Evolutionary conservation across 1,140 invertebrate species (phyloP), one percentile per base, ranked within the genome.

Genomic region (Dysdera silvatica): DNA sequence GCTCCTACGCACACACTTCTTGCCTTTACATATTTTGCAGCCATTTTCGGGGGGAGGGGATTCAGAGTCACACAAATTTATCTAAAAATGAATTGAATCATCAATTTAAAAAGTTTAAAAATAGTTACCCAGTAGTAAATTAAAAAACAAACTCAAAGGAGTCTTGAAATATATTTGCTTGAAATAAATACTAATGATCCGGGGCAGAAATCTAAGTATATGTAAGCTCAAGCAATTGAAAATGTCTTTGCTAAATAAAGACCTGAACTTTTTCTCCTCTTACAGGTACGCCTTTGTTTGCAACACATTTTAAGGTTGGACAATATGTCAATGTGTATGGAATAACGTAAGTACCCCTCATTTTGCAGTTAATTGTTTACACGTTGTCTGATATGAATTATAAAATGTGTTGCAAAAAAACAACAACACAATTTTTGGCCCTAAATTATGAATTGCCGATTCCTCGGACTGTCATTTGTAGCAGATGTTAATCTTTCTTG

Each of bases 301-400:
- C 86, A 7, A 79, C 83, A 47, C 97, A 99, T 80, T 99, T 89
- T 75, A 81, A 84, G 76, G 85, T 90, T 67, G 96, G 95, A 12
- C 88, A 98, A 76, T 84, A 82, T 75, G 82, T 99, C 23, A 95
- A 98, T 79, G 82, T 95, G 32, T 80, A 85, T 71, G 92, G 87
- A 26, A 90, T 88, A 82, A 97, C 95, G 91, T 96, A 82, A 85
- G 84, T 82, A 62, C 47, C 12, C 7, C 24, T 37, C 45, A 8
- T 45, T 14, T 2, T n/a, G 24, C 24, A 18, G 8, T 51, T 16
- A 26, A 54, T 64, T 72, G 69, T 75, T 45, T 45, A 45, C 12
- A 45, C 1, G 18, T 4, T 45, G n/a, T 45, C 1, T 2, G 2
- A 45, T 43, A 5, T 8, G 5, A 43, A 8, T 43, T 20, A 43